Base-by-base conservation (phyloP, 2,888 invertebrate species). In the Metallyticus violacea region DNA sequence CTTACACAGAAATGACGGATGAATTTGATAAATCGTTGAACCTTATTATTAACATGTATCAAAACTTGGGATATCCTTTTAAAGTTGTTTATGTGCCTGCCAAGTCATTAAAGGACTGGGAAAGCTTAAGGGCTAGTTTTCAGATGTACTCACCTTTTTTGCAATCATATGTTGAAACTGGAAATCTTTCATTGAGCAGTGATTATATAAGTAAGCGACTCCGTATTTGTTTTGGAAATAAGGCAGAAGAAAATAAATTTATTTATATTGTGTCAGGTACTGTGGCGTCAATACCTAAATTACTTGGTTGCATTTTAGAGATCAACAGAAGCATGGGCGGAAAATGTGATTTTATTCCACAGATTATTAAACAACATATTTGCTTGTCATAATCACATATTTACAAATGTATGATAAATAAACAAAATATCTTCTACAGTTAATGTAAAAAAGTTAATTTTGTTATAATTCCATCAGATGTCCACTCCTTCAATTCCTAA, bases 141-240 rank as follows among this genome's bases (percentile, higher is more conserved):
- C 95, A 97, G 92, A 94, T 97, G 92, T 97, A 94, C 93, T 97
- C 97, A 0, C 93, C 93, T 9, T 93, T 94, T 88, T 90, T 93
- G 22, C 91, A 94, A 76, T 91, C 92, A 15, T 97, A 96, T 90
- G 90, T 97, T 22, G 95, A 96, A 92, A 94, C 97, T 78, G 97
- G 96, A 0, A 93, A 95, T 91, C 90, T 97, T 77, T 96, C 96
- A 26, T 90, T 95, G 80, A 95, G 94, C 89, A 95, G 94, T 9
- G 94, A 95, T 89, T 97, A 94, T 90, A 93, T 97, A 30, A 96
- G 96, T 89, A 96, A 97, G 91, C 93, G 97, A 87, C 92, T 98
- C 80, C 92, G 96, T 90, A 95, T 97, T 88, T 95, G 93, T 79
- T 95, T 94, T 90, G 92, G 93, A 29, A 93, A 89, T 77, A 88